Evolutionary conservation across 2,113 vertebrate genomes (phyloP).

Genomic region (Prionailurus viverrinus): DNA sequence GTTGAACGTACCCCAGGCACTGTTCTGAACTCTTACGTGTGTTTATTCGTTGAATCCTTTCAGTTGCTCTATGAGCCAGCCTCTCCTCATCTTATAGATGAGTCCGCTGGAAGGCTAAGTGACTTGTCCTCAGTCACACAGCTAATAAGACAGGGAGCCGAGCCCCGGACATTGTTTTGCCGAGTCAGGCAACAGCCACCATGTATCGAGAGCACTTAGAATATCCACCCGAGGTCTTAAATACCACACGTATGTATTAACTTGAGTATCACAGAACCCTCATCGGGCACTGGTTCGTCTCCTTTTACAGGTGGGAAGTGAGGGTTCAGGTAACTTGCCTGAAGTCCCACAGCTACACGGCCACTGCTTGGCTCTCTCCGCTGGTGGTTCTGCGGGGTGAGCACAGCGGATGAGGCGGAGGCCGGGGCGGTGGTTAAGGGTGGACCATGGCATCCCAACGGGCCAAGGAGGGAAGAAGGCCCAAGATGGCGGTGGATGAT

Average conservation of each 20-base stretch:
- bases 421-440: accelerated
- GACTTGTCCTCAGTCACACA: not conserved
- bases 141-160: not conserved
- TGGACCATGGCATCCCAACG: not conserved
- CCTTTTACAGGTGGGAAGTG: constrained; percentile 1
- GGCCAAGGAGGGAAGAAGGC: not conserved
- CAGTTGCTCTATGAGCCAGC: not conserved
- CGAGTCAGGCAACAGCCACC: not conserved
- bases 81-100: not conserved
- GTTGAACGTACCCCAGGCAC: not conserved
- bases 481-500: not conserved
- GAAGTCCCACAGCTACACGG: not conserved
- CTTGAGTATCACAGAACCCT: not conserved
- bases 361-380: not conserved
- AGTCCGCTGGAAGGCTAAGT: not conserved
- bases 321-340: not conserved
- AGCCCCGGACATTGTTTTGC: not conserved
- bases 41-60: not conserved
- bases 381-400: not conserved
- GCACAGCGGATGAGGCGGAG: not conserved
- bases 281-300: not conserved
- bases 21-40: not conserved
- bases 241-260: not conserved
- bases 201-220: not conserved
- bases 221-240: not conserved